Evolutionary conservation across 2,113 vertebrate genomes (phyloP), one percentile per base, ranked within the genome.

Genomic region (Dissostichus mawsoni): DNA sequence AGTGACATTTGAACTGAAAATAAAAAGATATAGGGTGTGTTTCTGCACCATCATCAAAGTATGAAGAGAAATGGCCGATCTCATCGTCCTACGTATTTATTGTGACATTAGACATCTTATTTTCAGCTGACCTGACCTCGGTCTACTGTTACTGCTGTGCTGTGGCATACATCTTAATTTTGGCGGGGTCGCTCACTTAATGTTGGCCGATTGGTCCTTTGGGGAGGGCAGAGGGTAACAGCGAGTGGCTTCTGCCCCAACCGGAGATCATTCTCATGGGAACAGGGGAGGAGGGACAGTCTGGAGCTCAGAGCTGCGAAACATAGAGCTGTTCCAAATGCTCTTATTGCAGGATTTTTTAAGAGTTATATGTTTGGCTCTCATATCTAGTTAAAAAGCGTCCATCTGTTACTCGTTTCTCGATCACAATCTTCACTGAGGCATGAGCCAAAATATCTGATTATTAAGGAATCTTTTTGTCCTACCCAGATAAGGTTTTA

Each of bases 181-280:
- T 74, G 56, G 78, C n/a, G 36, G 64, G 71, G 16, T 63, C 29
- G 11, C 62, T 74, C 55, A 14, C 76, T 81, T 76, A 64, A 78
- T 68, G 73, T 77, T 63, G 13, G 78, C 61, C 86, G 64, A 41
- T 41, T 41, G 36, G 36, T 76, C 81, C 78, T 77, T 45, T 58
- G 89, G 84, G 77, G 74, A 33, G 71, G 63, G 80, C 79, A 56
- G 83, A 68, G 74, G 83, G 92, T 93, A 84, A 80, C 67, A 66
- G 75, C 13, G 64, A 68, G 41, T 78, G 87, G 84, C 91, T 89
- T 91, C 83, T 92, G 90, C 85, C 88, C 89, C 68, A 45, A 76
- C 36, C 2, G 36, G 69, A 86, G 73, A 87, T 88, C 69, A 78
- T 94, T 94, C 72, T 92, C 93, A 93, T 93, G 92, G 90, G 92